phyloP scores from a whole-genome alignment of 2,888 invertebrate species.

The Villa cingulata region DNA sequence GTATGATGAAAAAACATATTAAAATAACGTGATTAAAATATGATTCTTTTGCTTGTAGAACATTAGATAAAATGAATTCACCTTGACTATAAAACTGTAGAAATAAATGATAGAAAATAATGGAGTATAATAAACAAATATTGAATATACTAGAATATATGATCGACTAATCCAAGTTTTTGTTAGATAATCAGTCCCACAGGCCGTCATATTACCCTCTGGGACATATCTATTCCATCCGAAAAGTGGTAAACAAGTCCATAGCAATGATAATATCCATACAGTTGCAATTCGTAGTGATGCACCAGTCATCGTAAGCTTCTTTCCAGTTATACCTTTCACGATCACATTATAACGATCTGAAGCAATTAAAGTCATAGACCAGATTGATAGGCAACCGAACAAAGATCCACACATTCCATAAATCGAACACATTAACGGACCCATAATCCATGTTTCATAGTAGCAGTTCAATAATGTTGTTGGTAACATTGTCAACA shows the following conservation, averaged over 20 bases:
- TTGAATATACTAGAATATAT: conserved; percentile 38
- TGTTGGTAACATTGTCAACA: conserved; percentile 42
- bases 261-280: conserved; percentile 39
- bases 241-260: conserved; percentile 41
- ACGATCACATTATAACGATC: conserved; percentile 48
- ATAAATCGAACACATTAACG: conserved; percentile 76
- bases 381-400: conserved; percentile 46
- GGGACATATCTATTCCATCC: conserved; percentile 47
- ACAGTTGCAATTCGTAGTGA: conserved; percentile 36
- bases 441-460: conserved; percentile 42
- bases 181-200: conserved; percentile 40
- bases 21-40: not conserved
- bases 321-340: conserved; percentile 40
- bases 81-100: conserved; percentile 45
- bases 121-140: conserved; percentile 37
- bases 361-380: conserved; percentile 42
- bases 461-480: conserved; percentile 71
- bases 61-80: too few species aligned
- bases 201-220: conserved; percentile 48
- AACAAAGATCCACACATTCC: conserved; percentile 62
- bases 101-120: conserved; percentile 42
- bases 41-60: too few species aligned
- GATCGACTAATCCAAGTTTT: conserved; percentile 37
- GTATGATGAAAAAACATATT: conserved; percentile 15
- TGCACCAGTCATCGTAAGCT: conserved; percentile 38